Evolutionary conservation across 2,113 vertebrate genomes (phyloP), one percentile per base, ranked within the genome.

Genomic region (Centropristis striata): DNA sequence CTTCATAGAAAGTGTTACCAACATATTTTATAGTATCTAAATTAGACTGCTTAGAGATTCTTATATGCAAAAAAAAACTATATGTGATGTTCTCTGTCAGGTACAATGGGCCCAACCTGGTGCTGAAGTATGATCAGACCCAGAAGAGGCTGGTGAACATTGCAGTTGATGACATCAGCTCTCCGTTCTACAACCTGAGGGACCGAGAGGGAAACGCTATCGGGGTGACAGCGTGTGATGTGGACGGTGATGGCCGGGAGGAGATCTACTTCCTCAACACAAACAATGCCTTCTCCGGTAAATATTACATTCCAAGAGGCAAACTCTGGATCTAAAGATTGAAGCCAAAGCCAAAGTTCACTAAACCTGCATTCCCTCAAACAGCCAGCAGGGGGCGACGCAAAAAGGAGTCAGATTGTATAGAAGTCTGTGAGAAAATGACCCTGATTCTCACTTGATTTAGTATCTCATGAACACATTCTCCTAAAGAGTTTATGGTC

Each of bases 251-350:
- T 0, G 97, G 98, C 78, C 95, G 90, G 0, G 98, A 99, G 88
- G 98, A 99, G 89, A 96, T 99, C 91, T 99, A 99, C 91, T 98
- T 99, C 93, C 97, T 99, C 92, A 99, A 99, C 90, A 99, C 98
- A 86, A 99, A 99, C 88, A 97, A 97, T 0, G 98, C 98, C 53
- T 99, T 96, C 91, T 98, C 98, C 2, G 98, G 98, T 99, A 93
- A 89, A 51, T 20, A 4, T 4, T 32, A 6, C 32, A 1, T 32
- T n/a, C n/a, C n/a, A n/a, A n/a, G n/a, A n/a, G n/a, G n/a, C n/a
- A n/a, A n/a, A n/a, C n/a, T n/a, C n/a, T n/a, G n/a, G n/a, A n/a
- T n/a, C n/a, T n/a, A n/a, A n/a, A n/a, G n/a, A n/a, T n/a, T n/a
- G n/a, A n/a, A n/a, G n/a, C n/a, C n/a, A n/a, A n/a, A n/a, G n/a